Base-by-base conservation (phyloP, 2,113 vertebrate species). In the Scomber colias region DNA sequence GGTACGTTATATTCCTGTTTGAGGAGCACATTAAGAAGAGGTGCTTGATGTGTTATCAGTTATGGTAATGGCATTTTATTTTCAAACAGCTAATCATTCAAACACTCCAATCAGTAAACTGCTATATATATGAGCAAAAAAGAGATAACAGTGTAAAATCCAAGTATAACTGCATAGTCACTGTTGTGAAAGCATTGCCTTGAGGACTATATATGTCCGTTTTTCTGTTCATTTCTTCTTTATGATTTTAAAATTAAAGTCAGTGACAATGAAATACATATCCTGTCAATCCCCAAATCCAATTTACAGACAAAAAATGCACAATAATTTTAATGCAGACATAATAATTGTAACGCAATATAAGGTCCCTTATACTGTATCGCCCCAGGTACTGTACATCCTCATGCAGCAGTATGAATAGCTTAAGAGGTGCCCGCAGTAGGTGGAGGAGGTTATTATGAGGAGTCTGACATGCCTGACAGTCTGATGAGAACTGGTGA, bases 401-500 rank as follows among this genome's bases (percentile, higher is more conserved):
- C 16, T 67, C 77, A 77, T 67, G 24, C 55, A 70, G 63, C 9
- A 19, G 31, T 73, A 61, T 81, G 63, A 71, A 48, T 69, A 77
- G 11, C 40, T 77, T 60, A 65, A 49, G 53, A 66, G 61, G 12
- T 80, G 65, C 35, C 10, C 44, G 19, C 10, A 48, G 5, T 45
- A 49, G 72, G 46, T 67, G 49, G 59, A 66, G 55, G 40, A 45
- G 45, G 64, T 71, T 59, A 71, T 81, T 73, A 86, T 77, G 31
- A 76, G 62, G 75, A 81, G 54, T 40, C 44, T 75, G 57, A 77
- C 82, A 71, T 66, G 67, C 17, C 78, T 87, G 84, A 81, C 85
- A 89, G 73, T 44, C 51, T 79, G 77, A 89, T 88, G 83, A 85
- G 80, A 83, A 81, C 53, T 75, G 44, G 72, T 86, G 85, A 89